Conservation (phyloP, 2,113 vertebrate species). For the Scopus umbretta region DNA sequence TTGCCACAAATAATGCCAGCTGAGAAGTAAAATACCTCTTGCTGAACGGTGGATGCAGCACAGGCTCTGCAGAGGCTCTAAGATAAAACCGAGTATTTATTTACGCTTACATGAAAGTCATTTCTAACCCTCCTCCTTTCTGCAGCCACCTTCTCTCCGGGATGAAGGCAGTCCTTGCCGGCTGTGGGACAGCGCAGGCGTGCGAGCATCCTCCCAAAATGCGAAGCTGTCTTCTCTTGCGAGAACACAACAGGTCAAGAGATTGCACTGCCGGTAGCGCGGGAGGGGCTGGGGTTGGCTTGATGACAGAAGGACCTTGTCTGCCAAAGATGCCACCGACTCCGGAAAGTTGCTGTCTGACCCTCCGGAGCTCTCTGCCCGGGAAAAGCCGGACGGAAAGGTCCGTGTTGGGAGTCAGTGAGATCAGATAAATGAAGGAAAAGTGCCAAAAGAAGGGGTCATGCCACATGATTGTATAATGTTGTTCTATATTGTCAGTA, state of each 20-base stretch:
- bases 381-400: not conserved
- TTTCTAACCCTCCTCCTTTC: not conserved
- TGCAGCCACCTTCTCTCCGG: not conserved
- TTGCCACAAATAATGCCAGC: not conserved
- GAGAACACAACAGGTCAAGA: not conserved
- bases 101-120: not conserved
- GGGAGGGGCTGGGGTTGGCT: not conserved
- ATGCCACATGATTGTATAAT: not conserved
- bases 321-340: constrained; percentile 46
- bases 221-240: not conserved
- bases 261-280: not conserved
- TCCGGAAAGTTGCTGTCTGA: not conserved
- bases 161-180: not conserved
- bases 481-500: constrained; percentile 1
- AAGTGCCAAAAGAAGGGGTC: constrained; percentile 46
- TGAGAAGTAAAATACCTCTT: not conserved
- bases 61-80: not conserved
- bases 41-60: not conserved
- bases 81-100: not conserved
- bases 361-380: not conserved
- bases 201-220: not conserved
- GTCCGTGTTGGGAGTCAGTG: not conserved
- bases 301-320: not conserved
- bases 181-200: not conserved
- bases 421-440: not conserved